Conservation (phyloP, 2,888 invertebrate genomes). For the Frankliniella intonsa region DNA sequence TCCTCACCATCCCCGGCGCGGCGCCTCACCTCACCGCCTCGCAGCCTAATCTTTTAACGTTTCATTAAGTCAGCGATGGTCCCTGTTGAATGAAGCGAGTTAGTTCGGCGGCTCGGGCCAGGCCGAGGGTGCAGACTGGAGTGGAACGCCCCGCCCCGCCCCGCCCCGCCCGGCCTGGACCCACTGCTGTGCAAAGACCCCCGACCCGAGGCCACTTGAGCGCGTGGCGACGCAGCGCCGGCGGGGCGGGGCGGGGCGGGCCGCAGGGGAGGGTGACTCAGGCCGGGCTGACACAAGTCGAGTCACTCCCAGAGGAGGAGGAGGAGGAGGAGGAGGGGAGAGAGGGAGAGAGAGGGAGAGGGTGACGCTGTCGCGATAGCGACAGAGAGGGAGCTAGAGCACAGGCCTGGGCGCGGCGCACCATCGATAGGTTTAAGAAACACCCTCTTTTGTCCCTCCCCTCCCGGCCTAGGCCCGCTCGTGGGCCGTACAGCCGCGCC, state of each 20-base stretch:
- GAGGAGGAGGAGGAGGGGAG: too few relatives aligned
- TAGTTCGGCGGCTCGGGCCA: not conserved
- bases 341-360: too few relatives aligned
- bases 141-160: not conserved
- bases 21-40: too few relatives aligned
- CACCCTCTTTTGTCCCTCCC: not conserved
- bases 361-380: too few relatives aligned
- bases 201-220: not conserved
- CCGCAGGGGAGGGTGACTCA: not conserved
- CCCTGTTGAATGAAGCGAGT: constrained; percentile 22
- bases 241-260: not conserved
- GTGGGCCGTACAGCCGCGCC: not conserved
- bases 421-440: constrained; percentile 21
- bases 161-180: not conserved
- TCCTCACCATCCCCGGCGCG: not conserved
- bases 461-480: too few relatives aligned
- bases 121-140: not conserved
- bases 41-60: constrained; percentile 13
- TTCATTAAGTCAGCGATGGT: constrained; percentile 20
- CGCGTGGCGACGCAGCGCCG: not conserved
- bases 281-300: too few relatives aligned
- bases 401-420: not conserved
- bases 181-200: not conserved
- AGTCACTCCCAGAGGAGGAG: too few relatives aligned
- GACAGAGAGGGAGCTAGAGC: too few relatives aligned